Base-by-base conservation (phyloP, 2,113 vertebrate species). In the Crotalus helleri region DNA sequence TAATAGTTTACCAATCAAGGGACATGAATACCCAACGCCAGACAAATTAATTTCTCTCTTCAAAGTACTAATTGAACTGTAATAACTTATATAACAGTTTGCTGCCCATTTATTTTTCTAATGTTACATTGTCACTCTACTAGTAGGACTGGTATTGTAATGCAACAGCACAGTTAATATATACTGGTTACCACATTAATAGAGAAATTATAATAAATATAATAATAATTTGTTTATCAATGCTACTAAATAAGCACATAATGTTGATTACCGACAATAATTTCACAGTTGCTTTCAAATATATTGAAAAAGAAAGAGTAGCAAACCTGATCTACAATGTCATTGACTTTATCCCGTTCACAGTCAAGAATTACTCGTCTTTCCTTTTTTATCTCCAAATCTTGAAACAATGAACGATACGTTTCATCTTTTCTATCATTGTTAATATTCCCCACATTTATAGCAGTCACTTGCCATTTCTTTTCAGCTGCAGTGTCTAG, bases 381-480 rank as follows among this genome's bases (percentile, higher is more conserved):
- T 97, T 99, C 99, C 93, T 99, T 99, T 97, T 99, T 99, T 95
- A 98, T 98, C 96, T 99, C 99, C 95, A 99, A 97, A 95, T 99
- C 99, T 96, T 99, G 99, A 96, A 99, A 99, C 26, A 99, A 98
- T 0, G 99, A 99, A 94, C 99, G 98, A 95, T 99, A 99, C 0
- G 98, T 99, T 96, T 99, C 99, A 87, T 99, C 99, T 96, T 99
- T 99, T 95, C 98, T 98, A 97, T 99, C 99, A 88, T 99, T 99
- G 95, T 99, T 99, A 95, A 99, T 98, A 97, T 99, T 99, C 19
- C 99, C 99, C 94, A 99, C 99, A 53, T 99, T 99, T 97, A 99
- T 99, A 93, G 99, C 99, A 8, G 99, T 99, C 97, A 99, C 99
- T 95, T 99, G 99, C 99, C 99, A 99, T 96, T 99, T 99, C 97